These are phyloP conservation scores for Drosophila conformis DNA, from an alignment of 2,888 invertebrate genomes.

Conservation along the genomic window DNA sequence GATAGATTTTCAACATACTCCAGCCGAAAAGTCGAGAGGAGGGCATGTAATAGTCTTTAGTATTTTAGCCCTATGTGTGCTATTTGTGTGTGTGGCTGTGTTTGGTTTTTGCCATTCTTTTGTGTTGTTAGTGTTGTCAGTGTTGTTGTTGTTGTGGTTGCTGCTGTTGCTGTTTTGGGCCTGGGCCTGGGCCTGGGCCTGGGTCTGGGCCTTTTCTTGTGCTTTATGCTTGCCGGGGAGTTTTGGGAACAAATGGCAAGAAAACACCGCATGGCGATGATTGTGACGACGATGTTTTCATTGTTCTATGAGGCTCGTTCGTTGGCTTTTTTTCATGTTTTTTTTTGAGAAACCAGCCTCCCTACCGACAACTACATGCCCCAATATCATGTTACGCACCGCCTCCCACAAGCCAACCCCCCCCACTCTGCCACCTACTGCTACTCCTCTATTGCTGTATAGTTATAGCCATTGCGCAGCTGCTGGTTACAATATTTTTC, in stretches of 20 bases:
- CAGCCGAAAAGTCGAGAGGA: slow-evolving; percentile 4
- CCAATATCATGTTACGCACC: slow-evolving; percentile 60
- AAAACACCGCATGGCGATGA: slow-evolving; percentile 80
- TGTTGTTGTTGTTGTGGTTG: slow-evolving; percentile 13
- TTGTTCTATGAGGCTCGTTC: slow-evolving; percentile 71
- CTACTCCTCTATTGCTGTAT: background rate
- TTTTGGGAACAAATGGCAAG: slow-evolving; percentile 72
- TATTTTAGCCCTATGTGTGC: slow-evolving; percentile 41
- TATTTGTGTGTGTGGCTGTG: slow-evolving; percentile 35
- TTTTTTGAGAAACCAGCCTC: slow-evolving; percentile 7
- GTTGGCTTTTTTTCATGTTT: background rate
- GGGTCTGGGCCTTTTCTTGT: slow-evolving; percentile 29
- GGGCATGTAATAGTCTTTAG: slow-evolving; percentile 47
- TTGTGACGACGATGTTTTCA: slow-evolving; percentile 80
- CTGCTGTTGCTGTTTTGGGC: background rate
- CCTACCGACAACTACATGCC: slow-evolving; percentile 24
- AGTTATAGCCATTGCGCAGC: slow-evolving; percentile 54
- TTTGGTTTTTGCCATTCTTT: slow-evolving; percentile 25
- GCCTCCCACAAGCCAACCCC: background rate
- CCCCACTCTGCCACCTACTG: background rate
- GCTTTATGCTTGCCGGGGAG: slow-evolving; percentile 51
- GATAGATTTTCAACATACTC: slow-evolving; percentile 22
- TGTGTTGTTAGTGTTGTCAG: slow-evolving; percentile 46
- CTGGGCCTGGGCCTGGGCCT: background rate
- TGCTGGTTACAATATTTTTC: slow-evolving; percentile 78